Base-by-base conservation (phyloP, 2,797 vertebrate species). In the Amniataba percoides region DNA sequence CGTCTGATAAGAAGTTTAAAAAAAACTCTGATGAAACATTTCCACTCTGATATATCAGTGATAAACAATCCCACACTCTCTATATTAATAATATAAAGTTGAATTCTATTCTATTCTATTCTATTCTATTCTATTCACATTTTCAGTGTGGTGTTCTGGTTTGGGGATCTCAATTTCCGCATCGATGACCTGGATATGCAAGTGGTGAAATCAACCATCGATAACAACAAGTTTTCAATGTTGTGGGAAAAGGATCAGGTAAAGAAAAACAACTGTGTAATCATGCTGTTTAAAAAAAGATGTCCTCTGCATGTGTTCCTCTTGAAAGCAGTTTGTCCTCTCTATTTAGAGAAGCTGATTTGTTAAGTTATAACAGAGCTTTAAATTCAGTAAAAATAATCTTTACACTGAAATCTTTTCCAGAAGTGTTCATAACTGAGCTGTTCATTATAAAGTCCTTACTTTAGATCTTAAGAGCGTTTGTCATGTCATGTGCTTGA, bases 161-260 rank as follows among this genome's bases (percentile, higher is more conserved):
- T 99, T 57, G 98, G 98, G 34, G 98, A 99, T 88, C 95, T 99
- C 70, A 99, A 99, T 91, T 99, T 99, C 86, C 97, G 98, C 49
- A 99, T 99, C 0, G 95, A 98, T 68, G 97, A 97, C 81, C 93
- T 97, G 3, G 98, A 99, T 19, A 96, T 97, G 80, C 97, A 97
- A 76, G 97, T 96, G 58, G 97, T 99, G 66, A 99, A 99, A 90
- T 95, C 95, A 0, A 96, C 97, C 81, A 97, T 99, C 0, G 97
- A 98, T 78, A 97, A 92, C 88, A 96, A 96, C 91, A 97, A 97
- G 78, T 91, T 97, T 19, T 80, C 94, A 68, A 72, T 96, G 75
- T 93, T 99, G 75, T 97, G 95, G 97, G 98, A 98, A 87, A 99
- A 98, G 79, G 98, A 99, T 91, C 98, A 99, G 97, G 98, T 99